Evolutionary conservation across 2,888 invertebrate species (phyloP), one percentile per base, ranked within the genome.

Genomic region (Epicampocera succincta): DNA sequence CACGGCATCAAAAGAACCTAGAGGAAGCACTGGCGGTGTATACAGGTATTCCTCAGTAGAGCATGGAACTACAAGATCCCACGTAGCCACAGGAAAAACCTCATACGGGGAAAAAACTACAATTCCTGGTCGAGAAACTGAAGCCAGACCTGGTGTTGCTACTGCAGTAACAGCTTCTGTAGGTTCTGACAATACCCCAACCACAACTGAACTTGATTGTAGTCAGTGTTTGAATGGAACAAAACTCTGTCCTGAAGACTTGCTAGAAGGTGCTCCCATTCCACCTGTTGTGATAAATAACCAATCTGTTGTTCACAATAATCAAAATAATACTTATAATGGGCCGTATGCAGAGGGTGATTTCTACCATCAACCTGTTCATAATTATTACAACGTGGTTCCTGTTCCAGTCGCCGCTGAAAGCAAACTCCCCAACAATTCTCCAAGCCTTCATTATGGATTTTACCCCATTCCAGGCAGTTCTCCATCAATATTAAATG

Each of bases 291-390:
- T 11, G 3, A 3, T 19, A 5, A n/a, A 17, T 12, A 15, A 13
- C n/a, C 29, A 40, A 63, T 13, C 19, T 0, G 1, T 21, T 21
- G 11, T 54, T 46, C 75, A 60, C n/a, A 46, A 42, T 3, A 76
- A 42, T 40, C 12, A n/a, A 17, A 69, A 77, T 33, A 77, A 77
- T 17, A 58, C 48, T 11, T 77, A 56, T 38, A 63, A 69, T 12
- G 77, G 50, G 25, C 50, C 73, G 6, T 77, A 77, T 65, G 50
- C 65, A 2, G 73, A 73, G 3, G 68, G 77, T 44, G 11, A 77
- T 29, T 58, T 21, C 12, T 63, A 52, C 2, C 11, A 74, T 15
- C 58, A 69, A 4, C 73, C 73, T 1, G 42, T 69, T 0, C 42
- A 82, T 44, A 77, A 82, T 58, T 65, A 65, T 48, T 74, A 38